phyloP scores from a whole-genome alignment of 30 jellyfish, hydroid and myxozoan genomes.

The Morbakka virulenta region DNA sequence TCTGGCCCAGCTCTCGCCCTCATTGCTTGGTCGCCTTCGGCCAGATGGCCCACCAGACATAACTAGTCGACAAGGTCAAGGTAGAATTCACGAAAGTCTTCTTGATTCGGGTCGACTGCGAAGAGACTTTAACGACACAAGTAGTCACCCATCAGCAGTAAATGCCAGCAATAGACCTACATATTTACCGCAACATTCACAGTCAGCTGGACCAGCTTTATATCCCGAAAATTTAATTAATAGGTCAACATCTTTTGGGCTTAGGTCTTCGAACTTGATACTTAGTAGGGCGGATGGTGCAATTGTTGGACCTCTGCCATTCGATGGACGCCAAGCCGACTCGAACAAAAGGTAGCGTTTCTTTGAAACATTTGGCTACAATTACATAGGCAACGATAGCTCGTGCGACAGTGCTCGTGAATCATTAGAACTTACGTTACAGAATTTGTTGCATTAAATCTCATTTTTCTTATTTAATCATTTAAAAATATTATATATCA shows the following conservation, averaged over 20 bases:
- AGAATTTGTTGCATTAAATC: too few species aligned
- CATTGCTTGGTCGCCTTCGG: not conserved
- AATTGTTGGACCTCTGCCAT: not conserved
- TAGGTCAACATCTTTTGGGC: not conserved
- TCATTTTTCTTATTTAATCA: too few species aligned
- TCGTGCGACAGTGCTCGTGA: too few species aligned
- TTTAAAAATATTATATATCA: too few species aligned
- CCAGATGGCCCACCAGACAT: not conserved
- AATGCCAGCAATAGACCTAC: not conserved
- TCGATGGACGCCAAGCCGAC: not conserved
- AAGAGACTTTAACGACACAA: not conserved
- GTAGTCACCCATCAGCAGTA: not conserved
- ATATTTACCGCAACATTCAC: not conserved
- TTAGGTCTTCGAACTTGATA: not conserved
- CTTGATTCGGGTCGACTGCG: not conserved
- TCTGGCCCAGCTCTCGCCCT: not conserved
- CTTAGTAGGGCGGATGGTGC: not conserved
- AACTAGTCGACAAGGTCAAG: not conserved
- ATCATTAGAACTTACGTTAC: too few species aligned
- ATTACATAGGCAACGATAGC: too few species aligned
- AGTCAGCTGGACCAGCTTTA: not conserved
- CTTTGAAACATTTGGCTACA: too few species aligned
- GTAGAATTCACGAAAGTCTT: not conserved
- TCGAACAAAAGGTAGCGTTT: not conserved
- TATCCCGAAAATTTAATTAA: not conserved